Base-by-base conservation (phyloP, 2,797 vertebrate genomes). In the Neomorphus geoffroyi region DNA sequence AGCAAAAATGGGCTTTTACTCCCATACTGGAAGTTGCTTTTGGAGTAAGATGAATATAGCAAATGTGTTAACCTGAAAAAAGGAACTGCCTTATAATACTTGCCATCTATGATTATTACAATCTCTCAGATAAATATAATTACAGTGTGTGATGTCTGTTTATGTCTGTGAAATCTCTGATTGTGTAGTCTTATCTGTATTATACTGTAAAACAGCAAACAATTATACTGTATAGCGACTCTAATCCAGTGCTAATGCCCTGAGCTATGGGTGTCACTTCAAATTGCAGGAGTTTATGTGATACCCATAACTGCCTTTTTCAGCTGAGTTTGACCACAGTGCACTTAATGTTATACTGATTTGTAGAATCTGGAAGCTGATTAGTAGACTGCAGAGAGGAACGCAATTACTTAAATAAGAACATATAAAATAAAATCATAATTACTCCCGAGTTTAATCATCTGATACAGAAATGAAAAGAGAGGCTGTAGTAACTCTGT, bases 91-190 rank as follows among this genome's bases (percentile, higher is more conserved):
- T 97, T 97, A 74, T 93, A 95, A 93, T 96, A 95, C 96, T 97
- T 98, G 97, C 96, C 96, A 97, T 80, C 94, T 98, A 93, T 95
- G 96, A 98, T 98, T 98, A 98, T 97, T 97, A 97, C 98, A 97
- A 97, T 97, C 97, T 97, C 96, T 90, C 96, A 98, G 97, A 98
- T 96, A 98, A 98, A 98, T 98, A 97, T 98, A 98, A 98, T 98
- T 98, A 97, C 94, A 95, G 96, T 94, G 89, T 98, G 93, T 97
- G 97, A 97, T 98, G 96, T 97, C 97, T 98, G 97, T 97, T 98
- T 98, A 92, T 85, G 92, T 97, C 97, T 97, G 84, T 94, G 97
- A 98, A 97, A 95, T 96, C 95, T 98, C 97, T 97, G 97, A 97
- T 98, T 98, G 97, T 98, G 93, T 97, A 96, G 92, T 95, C 97